phyloP scores from a whole-genome alignment of 2,888 invertebrate genomes.

The Cheilosia urbana region DNA sequence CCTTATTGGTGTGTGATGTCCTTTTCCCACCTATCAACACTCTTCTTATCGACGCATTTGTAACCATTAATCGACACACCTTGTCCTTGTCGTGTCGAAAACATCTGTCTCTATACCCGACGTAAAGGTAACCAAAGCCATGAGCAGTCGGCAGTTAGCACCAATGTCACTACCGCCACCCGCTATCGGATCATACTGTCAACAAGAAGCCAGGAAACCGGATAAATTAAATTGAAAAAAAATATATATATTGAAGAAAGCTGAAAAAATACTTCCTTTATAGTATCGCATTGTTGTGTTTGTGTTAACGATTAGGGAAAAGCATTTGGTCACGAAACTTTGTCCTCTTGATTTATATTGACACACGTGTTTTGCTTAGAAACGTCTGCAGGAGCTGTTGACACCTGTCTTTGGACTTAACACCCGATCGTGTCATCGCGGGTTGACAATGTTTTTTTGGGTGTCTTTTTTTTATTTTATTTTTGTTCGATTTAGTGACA shows the following conservation, averaged over 20 bases:
- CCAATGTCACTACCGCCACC: neutral
- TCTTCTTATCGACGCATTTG: constrained; percentile 33
- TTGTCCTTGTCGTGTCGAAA: constrained; percentile 48
- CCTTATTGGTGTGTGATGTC: constrained; percentile 33
- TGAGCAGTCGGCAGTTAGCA: neutral
- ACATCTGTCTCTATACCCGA: constrained; percentile 26
- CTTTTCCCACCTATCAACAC: constrained; percentile 35
- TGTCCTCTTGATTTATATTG: constrained; percentile 54
- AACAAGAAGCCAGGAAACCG: constrained; percentile 24
- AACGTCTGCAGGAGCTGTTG: constrained; percentile 18
- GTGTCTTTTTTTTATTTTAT: constrained; percentile 6
- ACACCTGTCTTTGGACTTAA: constrained; percentile 41
- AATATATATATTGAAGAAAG: constrained; percentile 1
- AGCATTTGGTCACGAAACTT: constrained; percentile 45
- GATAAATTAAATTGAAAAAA: constrained; percentile 34
- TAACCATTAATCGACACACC: constrained; percentile 55
- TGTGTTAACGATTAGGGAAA: constrained; percentile 39
- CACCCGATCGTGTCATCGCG: constrained; percentile 20
- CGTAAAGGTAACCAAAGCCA: constrained; percentile 19
- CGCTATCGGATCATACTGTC: constrained; percentile 19
- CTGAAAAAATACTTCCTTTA: constrained; percentile 11
- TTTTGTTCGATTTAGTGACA: neutral
- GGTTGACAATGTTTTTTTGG: neutral
- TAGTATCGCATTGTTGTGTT: constrained; percentile 24
- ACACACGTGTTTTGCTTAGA: constrained; percentile 35